phyloP scores from a whole-genome alignment of 30 jellyfish, hydroid and myxozoan genomes.

The Aurelia sp. region DNA sequence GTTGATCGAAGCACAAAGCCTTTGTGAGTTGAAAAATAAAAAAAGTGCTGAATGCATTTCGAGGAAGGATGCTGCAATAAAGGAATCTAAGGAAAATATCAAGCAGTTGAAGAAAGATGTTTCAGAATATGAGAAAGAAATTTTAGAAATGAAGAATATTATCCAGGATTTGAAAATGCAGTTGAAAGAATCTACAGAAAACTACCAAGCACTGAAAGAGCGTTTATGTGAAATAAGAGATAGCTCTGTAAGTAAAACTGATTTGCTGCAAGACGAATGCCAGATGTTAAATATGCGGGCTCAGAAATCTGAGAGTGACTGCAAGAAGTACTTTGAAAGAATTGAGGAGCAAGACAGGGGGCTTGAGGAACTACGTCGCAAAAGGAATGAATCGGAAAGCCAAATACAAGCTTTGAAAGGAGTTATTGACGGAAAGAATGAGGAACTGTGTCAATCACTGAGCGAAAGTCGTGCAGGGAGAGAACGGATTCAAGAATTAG shows the following conservation, averaged over 20 bases:
- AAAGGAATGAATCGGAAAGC: background rate
- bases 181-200: background rate
- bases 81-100: too few species aligned
- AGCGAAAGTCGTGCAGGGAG: background rate
- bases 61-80: background rate
- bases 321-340: slow-evolving; percentile 12
- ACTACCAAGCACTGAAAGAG: background rate
- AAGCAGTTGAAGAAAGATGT: background rate
- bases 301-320: slow-evolving; percentile 22
- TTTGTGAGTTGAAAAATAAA: slow-evolving; percentile 7
- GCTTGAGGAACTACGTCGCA: slow-evolving; percentile 2
- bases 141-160: background rate
- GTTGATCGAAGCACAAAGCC: background rate
- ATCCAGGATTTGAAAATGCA: background rate
- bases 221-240: slow-evolving; percentile 2
- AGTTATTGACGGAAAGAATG: slow-evolving; percentile 1
- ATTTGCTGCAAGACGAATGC: slow-evolving; percentile 23
- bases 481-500: slow-evolving; percentile 3
- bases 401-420: background rate
- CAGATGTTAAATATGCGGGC: background rate
- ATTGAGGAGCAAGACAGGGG: slow-evolving; percentile 31
- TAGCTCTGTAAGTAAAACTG: background rate
- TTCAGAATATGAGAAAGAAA: background rate
- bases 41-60: background rate
- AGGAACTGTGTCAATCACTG: background rate